Evolutionary conservation across 2,888 invertebrate genomes (phyloP), one percentile per base, ranked within the genome.

Genomic region (Petrolisthes manimaculis): DNA sequence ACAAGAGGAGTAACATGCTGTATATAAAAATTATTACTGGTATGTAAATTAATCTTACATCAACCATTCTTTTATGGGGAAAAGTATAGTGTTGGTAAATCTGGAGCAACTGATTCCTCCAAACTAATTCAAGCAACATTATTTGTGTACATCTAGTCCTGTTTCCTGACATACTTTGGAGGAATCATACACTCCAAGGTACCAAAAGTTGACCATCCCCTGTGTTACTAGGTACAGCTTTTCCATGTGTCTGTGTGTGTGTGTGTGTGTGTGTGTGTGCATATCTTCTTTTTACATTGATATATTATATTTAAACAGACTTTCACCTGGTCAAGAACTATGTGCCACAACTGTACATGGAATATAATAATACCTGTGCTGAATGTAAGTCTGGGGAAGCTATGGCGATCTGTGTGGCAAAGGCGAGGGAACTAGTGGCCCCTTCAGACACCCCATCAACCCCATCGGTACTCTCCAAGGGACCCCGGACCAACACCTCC

Each of bases 331-430:
- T 18, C 21, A 21, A 37, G 37, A 2, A 37, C 37, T 37, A 37
- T 37, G 37, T 37, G 37, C 37, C 37, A 37, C 37, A 37, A 21
- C 18, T 71, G 12, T 71, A 71, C 21, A 71, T 0, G 18, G 21
- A 21, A 71, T 71, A 12, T 71, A 71, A 0, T n/a, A n/a, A 53
- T 55, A 90, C 90, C 89, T 90, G 90, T 4, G 89, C 87, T 67
- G 83, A 85, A 9, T 90, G 87, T 4, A 90, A 55, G 77, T 90
- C 90, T 67, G 89, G 88, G 8, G 90, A 81, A 69, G 90, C 87
- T 83, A 90, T 81, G n/a, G 89, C 90, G 56, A 90, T 78, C 77
- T 90, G 90, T 56, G 90, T 90, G 56, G 87, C 89, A 85, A 89
- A 86, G 24, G 90, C 89, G 4, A 90, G 85, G 21, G 90, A 90